phyloP scores from a whole-genome alignment of 2,888 invertebrate species.

The Oscheius sp. region DNA sequence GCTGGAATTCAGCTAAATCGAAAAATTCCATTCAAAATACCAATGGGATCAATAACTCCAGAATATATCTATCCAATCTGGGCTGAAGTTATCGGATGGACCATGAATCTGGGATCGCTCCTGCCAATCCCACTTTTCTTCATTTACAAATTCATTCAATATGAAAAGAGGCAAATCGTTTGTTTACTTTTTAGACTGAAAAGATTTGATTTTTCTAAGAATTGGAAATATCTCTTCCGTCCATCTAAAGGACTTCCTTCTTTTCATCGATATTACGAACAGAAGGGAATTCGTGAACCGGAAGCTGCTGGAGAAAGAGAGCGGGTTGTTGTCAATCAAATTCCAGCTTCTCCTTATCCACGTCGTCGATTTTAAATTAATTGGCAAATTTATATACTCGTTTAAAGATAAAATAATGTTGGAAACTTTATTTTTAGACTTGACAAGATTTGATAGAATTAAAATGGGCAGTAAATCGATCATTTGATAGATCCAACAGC shows the following conservation, averaged over 20 bases:
- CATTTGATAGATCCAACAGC: no score
- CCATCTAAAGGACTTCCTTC: neutral
- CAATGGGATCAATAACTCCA: neutral
- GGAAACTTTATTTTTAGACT: no score
- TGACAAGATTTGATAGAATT: no score
- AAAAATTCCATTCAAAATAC: neutral
- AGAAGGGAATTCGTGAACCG: neutral
- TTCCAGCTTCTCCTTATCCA: no score
- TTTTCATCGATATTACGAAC: neutral
- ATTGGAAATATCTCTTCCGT: conserved; percentile 2
- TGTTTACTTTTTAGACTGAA: neutral
- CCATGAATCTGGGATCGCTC: neutral
- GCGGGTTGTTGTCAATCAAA: no score
- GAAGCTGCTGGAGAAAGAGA: no score
- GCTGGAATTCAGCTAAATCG: neutral
- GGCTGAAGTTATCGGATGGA: conserved; percentile 26
- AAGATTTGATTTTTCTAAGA: neutral
- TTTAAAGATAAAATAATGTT: no score
- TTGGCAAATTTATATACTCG: no score
- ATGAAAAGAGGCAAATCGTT: no score
- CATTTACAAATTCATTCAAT: no score
- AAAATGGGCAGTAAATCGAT: no score
- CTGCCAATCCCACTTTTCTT: conserved; percentile 19
- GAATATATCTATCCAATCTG: conserved; percentile 11
- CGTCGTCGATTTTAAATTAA: no score